phyloP scores from a whole-genome alignment of 2,113 vertebrate species.

The Pholis gunnellus region DNA sequence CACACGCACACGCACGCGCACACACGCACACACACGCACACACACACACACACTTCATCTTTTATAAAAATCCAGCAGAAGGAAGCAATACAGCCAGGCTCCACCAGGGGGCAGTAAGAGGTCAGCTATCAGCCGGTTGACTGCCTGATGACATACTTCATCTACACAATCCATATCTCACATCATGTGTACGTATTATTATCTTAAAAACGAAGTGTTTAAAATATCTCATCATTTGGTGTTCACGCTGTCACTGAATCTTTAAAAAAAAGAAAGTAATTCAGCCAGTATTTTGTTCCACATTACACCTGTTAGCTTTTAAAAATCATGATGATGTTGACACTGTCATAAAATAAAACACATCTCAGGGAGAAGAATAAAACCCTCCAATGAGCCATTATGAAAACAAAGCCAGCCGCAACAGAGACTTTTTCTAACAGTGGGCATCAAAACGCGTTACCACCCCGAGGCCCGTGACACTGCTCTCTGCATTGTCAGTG shows the following conservation, averaged over 20 bases:
- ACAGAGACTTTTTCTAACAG: conserved; percentile 10
- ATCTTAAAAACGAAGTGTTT: background rate
- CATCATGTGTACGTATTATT: background rate
- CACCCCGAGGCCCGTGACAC: background rate
- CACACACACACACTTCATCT: background rate
- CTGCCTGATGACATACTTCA: background rate
- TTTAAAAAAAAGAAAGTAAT: background rate
- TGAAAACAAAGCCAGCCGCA: background rate
- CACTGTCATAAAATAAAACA: background rate
- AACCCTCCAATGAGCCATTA: background rate
- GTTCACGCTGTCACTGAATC: background rate
- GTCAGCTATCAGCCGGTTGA: conserved; percentile 32
- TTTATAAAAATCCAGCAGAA: background rate
- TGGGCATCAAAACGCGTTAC: conserved; percentile 15
- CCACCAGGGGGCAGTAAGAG: conserved; percentile 62
- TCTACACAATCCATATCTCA: background rate
- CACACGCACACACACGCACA: background rate
- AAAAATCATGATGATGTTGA: background rate
- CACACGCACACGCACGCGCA: conserved; percentile 2
- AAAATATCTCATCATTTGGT: background rate
- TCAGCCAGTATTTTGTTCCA: background rate
- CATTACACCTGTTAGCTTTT: background rate
- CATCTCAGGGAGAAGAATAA: background rate
- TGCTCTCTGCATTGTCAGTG: background rate
- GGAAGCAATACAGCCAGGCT: conserved; percentile 35